Evolutionary conservation across 1,140 invertebrate species (phyloP).

Genomic region (Sminthurides bifidus): DNA sequence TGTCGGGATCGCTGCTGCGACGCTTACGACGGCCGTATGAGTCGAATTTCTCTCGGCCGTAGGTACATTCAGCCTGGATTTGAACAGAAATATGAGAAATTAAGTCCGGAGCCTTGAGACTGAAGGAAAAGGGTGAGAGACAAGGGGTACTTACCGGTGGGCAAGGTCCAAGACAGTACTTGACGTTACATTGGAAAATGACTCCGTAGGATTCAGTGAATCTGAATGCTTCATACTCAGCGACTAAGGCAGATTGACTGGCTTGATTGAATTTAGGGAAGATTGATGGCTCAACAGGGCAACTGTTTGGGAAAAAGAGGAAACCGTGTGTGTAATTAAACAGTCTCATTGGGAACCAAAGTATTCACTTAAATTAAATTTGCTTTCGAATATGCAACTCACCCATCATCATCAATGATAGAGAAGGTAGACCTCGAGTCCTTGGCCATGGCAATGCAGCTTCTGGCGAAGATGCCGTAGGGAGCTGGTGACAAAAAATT

Average conservation of each 20-base stretch:
- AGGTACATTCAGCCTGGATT: conserved; percentile 72
- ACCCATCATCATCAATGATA: conserved; percentile 89
- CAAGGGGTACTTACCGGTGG: conserved; percentile 72
- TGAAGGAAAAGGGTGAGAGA: too few relatives aligned
- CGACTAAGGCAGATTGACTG: conserved; percentile 69
- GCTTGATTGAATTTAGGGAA: conserved; percentile 82
- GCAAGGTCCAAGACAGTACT: conserved; percentile 87
- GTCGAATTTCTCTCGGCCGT: conserved; percentile 72
- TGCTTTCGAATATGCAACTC: conserved; percentile 31
- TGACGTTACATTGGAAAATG: conserved; percentile 94
- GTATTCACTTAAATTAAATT: background rate
- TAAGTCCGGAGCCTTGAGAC: background rate
- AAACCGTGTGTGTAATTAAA: background rate
- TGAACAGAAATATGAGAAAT: too few relatives aligned
- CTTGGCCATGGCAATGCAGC: conserved; percentile 92
- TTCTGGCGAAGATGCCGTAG: conserved; percentile 88
- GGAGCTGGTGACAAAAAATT: conserved; percentile 55
- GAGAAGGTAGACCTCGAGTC: conserved; percentile 91
- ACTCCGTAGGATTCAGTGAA: conserved; percentile 93
- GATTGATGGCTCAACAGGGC: conserved; percentile 82
- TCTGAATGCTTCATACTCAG: conserved; percentile 84
- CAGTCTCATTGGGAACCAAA: background rate
- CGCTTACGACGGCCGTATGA: conserved; percentile 80
- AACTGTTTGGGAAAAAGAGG: conserved; percentile 42
- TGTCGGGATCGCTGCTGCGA: conserved; percentile 43